Base-by-base conservation (phyloP, 92 coral and sea anemone genomes). In the Paragorgia papillata region DNA sequence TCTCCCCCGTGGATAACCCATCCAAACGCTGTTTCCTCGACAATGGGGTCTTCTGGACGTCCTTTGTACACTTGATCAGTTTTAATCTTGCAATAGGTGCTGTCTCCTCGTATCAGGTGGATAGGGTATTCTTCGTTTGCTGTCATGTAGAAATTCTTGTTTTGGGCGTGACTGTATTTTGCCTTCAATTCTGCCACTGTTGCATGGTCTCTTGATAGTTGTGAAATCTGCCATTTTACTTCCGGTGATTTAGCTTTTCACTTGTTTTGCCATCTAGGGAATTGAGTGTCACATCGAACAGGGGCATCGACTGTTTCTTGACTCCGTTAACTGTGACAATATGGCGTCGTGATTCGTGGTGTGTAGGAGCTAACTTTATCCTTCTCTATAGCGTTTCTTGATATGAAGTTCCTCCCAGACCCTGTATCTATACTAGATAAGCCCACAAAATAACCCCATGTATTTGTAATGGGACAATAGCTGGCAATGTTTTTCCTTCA, bases 331-430 rank as follows among this genome's bases (percentile, higher is more conserved):
- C 61, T 21, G 90, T 86, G 22, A 83, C 87, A 48, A 86, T 79
- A 40, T 85, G 40, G 58, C 76, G 81, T n/a, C n/a, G n/a, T 22
- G 46, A n/a, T 62, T 85, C 82, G 57, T 85, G 82, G 43, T 63
- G 80, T 15, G 53, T 48, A 27, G 83, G 87, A 18, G 79, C 37
- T 44, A 76, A 48, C 21, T 70, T 69, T 27, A 82, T 51, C n/a
- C 41, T 39, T 76, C 22, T 62, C 57, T 5, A 32, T 75, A 25
- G 87, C 86, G 19, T 62, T 75, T 10, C 21, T 19, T 17, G 87
- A 74, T 20, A 81, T 75, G 21, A 81, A 85, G 59, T 81, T 81
- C 46, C 89, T 81, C 20, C 89, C 85, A 28, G 86, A 81, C 75
- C 86, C 86, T 6, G 86, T 86, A 59, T 86, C 82, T 61, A n/a